phyloP scores from a whole-genome alignment of 1,140 invertebrate genomes.

The Microvelia longipes region DNA sequence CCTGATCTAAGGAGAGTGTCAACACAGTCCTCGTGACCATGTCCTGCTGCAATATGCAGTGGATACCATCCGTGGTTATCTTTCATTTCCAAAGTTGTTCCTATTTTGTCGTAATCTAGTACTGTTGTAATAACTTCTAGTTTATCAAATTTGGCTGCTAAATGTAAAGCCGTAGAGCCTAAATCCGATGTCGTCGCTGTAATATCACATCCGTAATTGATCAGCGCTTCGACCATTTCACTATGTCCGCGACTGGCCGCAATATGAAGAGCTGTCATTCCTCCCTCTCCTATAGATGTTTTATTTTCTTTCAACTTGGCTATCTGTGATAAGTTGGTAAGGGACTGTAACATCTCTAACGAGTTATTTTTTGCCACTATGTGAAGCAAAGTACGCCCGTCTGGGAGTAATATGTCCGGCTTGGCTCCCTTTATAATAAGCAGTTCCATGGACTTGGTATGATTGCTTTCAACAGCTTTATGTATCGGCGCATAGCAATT shows the following conservation, averaged over 20 bases:
- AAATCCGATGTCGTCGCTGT: conserved; percentile 23
- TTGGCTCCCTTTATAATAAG: conserved; percentile 33
- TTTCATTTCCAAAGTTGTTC: conserved; percentile 27
- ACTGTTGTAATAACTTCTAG: conserved; percentile 22
- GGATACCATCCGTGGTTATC: conserved; percentile 40
- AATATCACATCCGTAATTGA: conserved; percentile 37
- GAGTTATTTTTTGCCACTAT: conserved; percentile 30
- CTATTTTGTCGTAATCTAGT: conserved; percentile 2
- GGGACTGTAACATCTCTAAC: conserved; percentile 28
- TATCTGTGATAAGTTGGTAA: conserved; percentile 27
- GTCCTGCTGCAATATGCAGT: conserved; percentile 41
- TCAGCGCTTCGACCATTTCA: conserved; percentile 42
- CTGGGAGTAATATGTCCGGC: conserved; percentile 27
- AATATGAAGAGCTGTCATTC: conserved; percentile 46
- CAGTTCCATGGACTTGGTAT: conserved; percentile 31
- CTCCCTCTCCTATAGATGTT: conserved; percentile 25
- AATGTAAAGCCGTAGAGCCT: conserved; percentile 39
- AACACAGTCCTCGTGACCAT: conserved; percentile 40
- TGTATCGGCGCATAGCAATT: conserved; percentile 37
- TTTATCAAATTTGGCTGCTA: conserved; percentile 38
- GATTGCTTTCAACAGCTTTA: conserved; percentile 33
- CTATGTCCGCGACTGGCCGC: conserved; percentile 47
- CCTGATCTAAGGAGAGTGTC: conserved; percentile 38
- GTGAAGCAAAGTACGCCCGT: conserved; percentile 26
- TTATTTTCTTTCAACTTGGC: conserved; percentile 24